Evolutionary conservation across 2,797 vertebrate species (phyloP), one percentile per base, ranked within the genome.

Genomic region (Poeciliopsis presidionis): DNA sequence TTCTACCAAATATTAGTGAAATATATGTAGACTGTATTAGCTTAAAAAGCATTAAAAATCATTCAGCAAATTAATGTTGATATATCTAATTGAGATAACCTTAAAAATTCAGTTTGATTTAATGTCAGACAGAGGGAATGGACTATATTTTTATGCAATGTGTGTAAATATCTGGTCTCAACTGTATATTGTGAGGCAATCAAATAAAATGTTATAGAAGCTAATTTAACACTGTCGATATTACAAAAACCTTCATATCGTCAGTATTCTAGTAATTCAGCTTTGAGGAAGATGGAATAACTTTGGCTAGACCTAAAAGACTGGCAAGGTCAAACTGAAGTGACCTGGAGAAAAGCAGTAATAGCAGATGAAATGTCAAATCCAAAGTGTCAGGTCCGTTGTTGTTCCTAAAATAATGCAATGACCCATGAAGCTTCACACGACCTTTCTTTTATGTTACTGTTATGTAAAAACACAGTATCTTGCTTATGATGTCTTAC

Each of bases 381-480:
- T 14, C 36, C 20, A 36, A 67, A 18, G 39, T 25, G 0, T 14
- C 9, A 69, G 65, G 1, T 25, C 11, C 2, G 1, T 7, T 14
- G 20, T 43, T 69, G 36, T 69, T n/a, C 20, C 65, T 43, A 69
- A 41, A 69, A n/a, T 43, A 43, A 69, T 69, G 18, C 5, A 65
- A 39, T 65, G 61, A 36, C 61, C 33, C 33, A 65, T 88, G 80
- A 88, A 83, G 81, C 65, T 75, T 84, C 72, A 11, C 43, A 28
- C 86, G 86, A 92, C 91, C 89, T 92, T 90, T 91, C 81, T 89
- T 92, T 89, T 86, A 89, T 87, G 84, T 84, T 53, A 80, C 73
- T 71, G 65, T 86, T 70, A 88, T 82, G 88, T 76, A 81, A 84
- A 87, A 79, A 75, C 67, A 59, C 59, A 33, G 14, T 61, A 30